Base-by-base conservation (phyloP, 2,888 invertebrate species). In the Cosmia pyralina region DNA sequence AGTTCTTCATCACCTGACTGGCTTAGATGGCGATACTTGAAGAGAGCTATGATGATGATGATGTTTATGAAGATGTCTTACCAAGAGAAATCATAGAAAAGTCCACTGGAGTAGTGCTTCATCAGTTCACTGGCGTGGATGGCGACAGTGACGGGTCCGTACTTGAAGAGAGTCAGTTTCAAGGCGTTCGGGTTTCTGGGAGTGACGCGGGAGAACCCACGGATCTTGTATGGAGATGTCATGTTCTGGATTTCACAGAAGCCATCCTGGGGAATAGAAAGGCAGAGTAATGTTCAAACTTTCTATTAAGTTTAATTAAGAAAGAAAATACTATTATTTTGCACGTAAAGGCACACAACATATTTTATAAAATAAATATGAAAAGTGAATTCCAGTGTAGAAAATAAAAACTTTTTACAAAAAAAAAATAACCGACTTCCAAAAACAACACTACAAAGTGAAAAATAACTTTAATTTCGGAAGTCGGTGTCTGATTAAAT, bases 11-110 rank as follows among this genome's bases (percentile, higher is more conserved):
- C 6, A 7, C 10, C 4, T 3, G 10, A 0, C 10, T 52, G 3
- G 88, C 88, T 41, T 89, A 66, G 0, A 93, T 82, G 3, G 75
- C 85, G 3, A 90, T 92, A 90, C 46, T 91, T 89, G 80, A 86
- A 82, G 7, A 93, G 72, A 0, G 90, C 13, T 28, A 15, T 44
- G 2, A 15, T 34, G 7, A 44, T 28, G 28, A n/a, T 8, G 8
- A 22, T 2, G 4, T 22, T n/a, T n/a, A 7, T 17, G 17, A 44
- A 17, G 13, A 10, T 22, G 17, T 13, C 48, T 86, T 77, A 93
- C 93, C 93, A 93, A 0, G 65, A 11, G 3, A 83, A 46, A 34
- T 93, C 91, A 46, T 90, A 93, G 66, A 89, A 92, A 0, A 93
- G 57, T 0, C 93, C 93, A 28, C 73, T 90, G 3, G 88, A 78